Base-by-base conservation (phyloP, 2,888 invertebrate genomes). In the Eupithecia subumbrata region DNA sequence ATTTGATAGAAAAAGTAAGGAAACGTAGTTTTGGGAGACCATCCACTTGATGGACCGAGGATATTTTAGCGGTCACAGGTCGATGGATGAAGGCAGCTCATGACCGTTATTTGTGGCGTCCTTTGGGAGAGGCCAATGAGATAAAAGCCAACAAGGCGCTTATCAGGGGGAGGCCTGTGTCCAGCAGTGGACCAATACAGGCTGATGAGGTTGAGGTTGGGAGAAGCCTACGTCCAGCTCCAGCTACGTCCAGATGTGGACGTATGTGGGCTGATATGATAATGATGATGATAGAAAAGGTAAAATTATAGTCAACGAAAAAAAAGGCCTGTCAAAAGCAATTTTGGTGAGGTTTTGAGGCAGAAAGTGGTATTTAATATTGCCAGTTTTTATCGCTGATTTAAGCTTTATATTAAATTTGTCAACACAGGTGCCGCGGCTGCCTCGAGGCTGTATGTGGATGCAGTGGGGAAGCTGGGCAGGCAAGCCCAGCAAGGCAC, bases 401-500 rank as follows among this genome's bases (percentile, higher is more conserved):
- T 56, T 22, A 56, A 56, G 11, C 11, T 22, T 22, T 22, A 22
- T 56, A 56, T 56, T 11, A 43, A 56, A 56, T 18, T 37, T 71
- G 43, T 73, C 64, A 18, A 22, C 40, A n/a, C 95, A 98, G 98
- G 98, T 90, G 98, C 98, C 78, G 98, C 98, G 76, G 97, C 98
- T 80, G 98, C 98, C 60, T 98, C 98, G 48, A 96, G 98, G 73
- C 92, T 98, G 84, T 98, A 98, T 93, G 97, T 98, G 87, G 98
- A 98, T 87, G 97, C 98, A 80, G 96, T 98, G 89, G 97, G 97
- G 83, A 98, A 98, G 92, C 95, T 98, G 89, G 98, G 98, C 79
- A 95, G 97, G 82, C 98, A 98, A 90, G 98, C 98, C 74, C 98
- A 98, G 91, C 98, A 98, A 92, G 98, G 98, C 83, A 97, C 97